Conservation (phyloP, 2,797 vertebrate genomes). For the Sitta carolinensis region DNA sequence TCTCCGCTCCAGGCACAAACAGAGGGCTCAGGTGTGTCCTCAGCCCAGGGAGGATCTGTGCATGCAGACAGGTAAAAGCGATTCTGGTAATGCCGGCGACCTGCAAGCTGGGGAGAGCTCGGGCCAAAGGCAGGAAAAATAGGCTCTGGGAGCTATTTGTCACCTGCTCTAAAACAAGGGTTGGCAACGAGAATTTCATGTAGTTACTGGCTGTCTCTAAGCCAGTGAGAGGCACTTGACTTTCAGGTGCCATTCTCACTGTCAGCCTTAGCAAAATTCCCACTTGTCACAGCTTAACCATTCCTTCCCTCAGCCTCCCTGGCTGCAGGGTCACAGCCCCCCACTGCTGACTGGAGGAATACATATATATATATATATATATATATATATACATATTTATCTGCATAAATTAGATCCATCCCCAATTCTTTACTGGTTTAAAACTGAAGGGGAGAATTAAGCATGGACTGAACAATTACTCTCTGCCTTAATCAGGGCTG, state of each 20-base stretch:
- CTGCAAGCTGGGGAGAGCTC: background rate
- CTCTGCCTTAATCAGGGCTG: background rate
- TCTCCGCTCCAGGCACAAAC: background rate
- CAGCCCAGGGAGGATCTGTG: background rate
- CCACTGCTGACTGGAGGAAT: background rate
- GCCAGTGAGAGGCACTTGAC: background rate
- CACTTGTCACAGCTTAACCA: background rate
- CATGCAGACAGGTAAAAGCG: background rate
- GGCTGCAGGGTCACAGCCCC: background rate
- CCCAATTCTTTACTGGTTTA: background rate
- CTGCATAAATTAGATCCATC: background rate
- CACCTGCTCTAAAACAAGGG: background rate
- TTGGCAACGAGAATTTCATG: background rate
- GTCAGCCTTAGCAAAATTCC: background rate
- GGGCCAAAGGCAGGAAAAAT: background rate
- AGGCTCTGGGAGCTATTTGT: background rate
- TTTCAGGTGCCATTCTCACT: background rate
- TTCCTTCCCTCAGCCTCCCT: background rate
- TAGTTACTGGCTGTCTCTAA: background rate
- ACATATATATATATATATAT: rapidly evolving
- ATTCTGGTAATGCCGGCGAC: background rate
- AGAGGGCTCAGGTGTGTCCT: background rate
- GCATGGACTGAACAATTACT: background rate
- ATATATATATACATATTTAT: background rate
- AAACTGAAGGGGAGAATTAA: background rate